These are phyloP conservation scores for Onychostruthus taczanowskii DNA, from an alignment of 2,113 vertebrate species.

Conservation along the genomic window DNA sequence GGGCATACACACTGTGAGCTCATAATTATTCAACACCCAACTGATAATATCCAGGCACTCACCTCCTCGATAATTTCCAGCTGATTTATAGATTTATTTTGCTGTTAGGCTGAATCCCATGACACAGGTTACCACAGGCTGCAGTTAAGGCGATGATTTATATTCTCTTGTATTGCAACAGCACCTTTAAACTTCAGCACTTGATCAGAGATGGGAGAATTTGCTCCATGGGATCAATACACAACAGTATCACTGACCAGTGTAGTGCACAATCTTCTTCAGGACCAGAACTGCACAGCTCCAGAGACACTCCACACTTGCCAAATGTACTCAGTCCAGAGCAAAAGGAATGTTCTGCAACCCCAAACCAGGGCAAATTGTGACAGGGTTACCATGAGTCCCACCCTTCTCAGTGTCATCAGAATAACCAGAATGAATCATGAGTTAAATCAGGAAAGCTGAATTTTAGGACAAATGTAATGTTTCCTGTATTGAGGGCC, in stretches of 20 bases:
- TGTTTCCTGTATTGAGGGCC: background rate
- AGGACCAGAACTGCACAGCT: background rate
- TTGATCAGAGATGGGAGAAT: background rate
- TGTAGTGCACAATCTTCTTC: background rate
- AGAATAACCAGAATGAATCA: background rate
- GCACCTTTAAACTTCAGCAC: background rate
- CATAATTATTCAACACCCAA: background rate
- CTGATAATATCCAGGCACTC: background rate
- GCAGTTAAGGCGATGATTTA: background rate
- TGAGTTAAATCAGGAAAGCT: background rate
- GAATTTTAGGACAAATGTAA: background rate
- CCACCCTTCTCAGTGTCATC: background rate
- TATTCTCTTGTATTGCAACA: background rate
- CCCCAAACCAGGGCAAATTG: background rate
- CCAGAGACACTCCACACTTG: background rate
- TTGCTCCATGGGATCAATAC: background rate
- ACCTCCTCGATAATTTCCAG: background rate
- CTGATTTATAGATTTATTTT: background rate
- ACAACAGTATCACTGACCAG: background rate
- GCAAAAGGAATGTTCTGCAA: background rate
- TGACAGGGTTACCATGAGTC: background rate
- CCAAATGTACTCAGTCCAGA: background rate
- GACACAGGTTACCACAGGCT: background rate
- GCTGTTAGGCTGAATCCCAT: background rate
- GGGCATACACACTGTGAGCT: background rate